Conservation (phyloP, 2,113 vertebrate genomes). For the Bettongia penicillata region DNA sequence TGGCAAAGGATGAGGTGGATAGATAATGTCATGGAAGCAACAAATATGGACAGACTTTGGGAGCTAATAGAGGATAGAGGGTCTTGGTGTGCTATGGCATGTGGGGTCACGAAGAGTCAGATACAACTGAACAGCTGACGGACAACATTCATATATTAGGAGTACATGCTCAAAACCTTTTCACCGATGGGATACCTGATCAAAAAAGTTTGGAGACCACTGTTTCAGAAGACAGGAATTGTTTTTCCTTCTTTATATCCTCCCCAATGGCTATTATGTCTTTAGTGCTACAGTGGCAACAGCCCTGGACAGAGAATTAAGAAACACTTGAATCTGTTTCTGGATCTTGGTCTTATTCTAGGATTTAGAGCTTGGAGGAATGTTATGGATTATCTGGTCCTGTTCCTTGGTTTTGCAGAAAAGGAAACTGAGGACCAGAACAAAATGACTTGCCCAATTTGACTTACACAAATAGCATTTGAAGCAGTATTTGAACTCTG, state of each 20-base stretch:
- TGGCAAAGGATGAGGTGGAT: neutral
- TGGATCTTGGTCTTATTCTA: neutral
- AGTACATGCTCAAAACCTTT: neutral
- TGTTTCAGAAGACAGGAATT: neutral
- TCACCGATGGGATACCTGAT: neutral
- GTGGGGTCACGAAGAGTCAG: neutral
- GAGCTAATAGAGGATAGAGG: neutral
- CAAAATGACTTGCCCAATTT: neutral
- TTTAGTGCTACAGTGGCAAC: neutral
- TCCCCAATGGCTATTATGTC: neutral
- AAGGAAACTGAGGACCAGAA: neutral
- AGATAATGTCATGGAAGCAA: neutral
- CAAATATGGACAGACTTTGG: neutral
- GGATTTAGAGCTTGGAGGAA: neutral
- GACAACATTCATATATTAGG: neutral
- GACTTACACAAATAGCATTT: neutral
- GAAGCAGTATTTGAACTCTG: neutral
- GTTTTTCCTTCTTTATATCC: neutral
- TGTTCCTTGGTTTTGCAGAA: neutral
- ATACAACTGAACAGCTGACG: too few species aligned
- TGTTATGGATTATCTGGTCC: neutral
- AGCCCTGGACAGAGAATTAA: neutral
- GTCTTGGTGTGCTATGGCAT: neutral
- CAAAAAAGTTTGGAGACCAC: too few species aligned
- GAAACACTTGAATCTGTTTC: neutral